Base-by-base conservation (phyloP, 2,888 invertebrate genomes). In the Pedicia rivosa region DNA sequence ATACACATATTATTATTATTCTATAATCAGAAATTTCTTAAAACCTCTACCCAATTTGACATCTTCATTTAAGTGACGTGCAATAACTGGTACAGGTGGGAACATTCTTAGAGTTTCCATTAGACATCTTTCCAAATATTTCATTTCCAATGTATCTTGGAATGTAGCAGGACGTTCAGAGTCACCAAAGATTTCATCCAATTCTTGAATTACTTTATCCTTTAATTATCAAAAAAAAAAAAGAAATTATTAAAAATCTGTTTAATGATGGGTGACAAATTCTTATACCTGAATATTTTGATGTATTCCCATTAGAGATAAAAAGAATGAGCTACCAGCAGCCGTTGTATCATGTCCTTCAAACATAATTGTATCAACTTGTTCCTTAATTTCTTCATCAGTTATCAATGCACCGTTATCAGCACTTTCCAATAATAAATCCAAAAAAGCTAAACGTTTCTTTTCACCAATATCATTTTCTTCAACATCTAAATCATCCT, bases 311-410 rank as follows among this genome's bases (percentile, higher is more conserved):
- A 84, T 72, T 49, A 81, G 56, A 26, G 77, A 81, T n/a, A 83
- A 63, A 54, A 78, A 76, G 64, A 82, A 83, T 50, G 82, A 82
- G 47, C 79, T 80, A 9, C 77, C 82, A 17, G 82, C 79, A 3
- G 83, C 81, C 3, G 82, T 82, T 2, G 83, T 84, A 49, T 83
- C 82, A 53, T 82, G 82, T 29, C 81, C 82, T 71, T 90, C 79
- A 55, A 83, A 82, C 83, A 84, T 83, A 47, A 84, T 83, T 0
- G 82, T 83, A 53, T 82, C 77, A 1, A 83, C 82, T 68, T 84
- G 80, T 53, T 84, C 82, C 48, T 78, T 76, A 46, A 84, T 79
- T 61, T 84, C 83, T 43, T 75, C 72, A 42, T 83, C 82, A 17
- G 74, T 70, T 38, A 83, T 69, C 28, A 68, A 70, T 38, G 68